A percentile compares a stretch with the other conserved stretches of the same genome.
These are phyloP conservation scores for Pyrrhia umbra DNA, from an alignment of 2,888 invertebrate genomes.

Conservation along the genomic window DNA sequence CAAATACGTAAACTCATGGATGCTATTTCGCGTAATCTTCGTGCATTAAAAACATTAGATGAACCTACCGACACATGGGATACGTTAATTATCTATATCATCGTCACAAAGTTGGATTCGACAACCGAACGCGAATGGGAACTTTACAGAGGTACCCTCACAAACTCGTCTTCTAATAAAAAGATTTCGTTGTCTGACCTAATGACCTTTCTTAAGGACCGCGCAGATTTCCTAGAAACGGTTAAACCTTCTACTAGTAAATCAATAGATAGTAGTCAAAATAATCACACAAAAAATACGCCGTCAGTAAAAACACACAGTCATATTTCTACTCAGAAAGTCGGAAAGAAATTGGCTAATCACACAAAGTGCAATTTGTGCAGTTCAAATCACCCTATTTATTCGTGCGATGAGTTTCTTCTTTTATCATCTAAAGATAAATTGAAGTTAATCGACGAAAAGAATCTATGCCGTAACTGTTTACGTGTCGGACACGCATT, in stretches of 20 bases:
- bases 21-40: not conserved
- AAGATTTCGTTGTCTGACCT: not conserved
- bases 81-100: constrained; percentile 1
- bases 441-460: not conserved
- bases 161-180: not conserved
- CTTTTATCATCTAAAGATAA: not conserved
- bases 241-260: no score
- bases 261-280: no score
- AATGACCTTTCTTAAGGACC: not conserved
- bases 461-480: not conserved
- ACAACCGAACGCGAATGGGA: constrained; percentile 10
- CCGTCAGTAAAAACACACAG: no score
- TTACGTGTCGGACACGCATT: constrained; percentile 1
- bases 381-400: no score
- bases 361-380: no score
- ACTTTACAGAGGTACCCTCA: constrained; percentile 3
- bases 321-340: no score
- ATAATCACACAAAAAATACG: no score
- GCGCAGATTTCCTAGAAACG: not conserved
- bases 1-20: constrained; percentile 9
- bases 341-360: no score
- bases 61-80: not conserved
- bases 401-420: no score
- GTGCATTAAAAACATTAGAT: constrained; percentile 1
- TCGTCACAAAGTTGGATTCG: constrained; percentile 9